Evolutionary conservation across 1,140 invertebrate species (phyloP).

Genomic region (Pomacea maculata): DNA sequence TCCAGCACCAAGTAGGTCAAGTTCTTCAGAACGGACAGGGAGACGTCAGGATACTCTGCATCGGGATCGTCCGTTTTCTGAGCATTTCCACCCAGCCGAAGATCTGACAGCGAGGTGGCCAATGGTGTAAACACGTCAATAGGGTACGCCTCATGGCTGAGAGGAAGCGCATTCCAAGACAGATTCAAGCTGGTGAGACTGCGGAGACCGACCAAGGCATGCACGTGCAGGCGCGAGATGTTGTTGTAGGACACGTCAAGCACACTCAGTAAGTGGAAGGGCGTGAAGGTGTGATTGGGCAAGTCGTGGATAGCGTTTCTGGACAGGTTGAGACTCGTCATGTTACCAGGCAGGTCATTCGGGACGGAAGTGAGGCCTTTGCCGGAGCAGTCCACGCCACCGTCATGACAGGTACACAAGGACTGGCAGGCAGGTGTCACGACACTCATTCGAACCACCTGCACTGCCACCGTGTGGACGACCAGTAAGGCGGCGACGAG

Average conservation of each 20-base stretch:
- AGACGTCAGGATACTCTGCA: background rate
- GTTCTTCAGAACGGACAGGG: background rate
- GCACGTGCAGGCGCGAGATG: background rate
- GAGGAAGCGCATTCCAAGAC: background rate
- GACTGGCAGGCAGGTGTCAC: background rate
- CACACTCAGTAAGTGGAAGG: background rate
- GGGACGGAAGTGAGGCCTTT: background rate
- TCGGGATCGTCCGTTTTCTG: background rate
- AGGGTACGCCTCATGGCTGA: background rate
- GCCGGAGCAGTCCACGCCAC: background rate
- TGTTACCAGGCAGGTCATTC: background rate
- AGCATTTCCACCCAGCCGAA: background rate
- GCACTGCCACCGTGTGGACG: background rate
- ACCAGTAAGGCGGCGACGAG: background rate
- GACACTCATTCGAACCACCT: background rate
- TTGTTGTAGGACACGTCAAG: slow-evolving; percentile 13
- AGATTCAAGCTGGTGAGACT: background rate
- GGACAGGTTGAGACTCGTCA: background rate
- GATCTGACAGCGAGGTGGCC: background rate
- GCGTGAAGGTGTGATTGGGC: background rate
- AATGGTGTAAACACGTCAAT: background rate
- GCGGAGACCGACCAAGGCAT: background rate
- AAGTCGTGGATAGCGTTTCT: background rate
- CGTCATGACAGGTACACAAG: background rate
- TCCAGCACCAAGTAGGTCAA: slow-evolving; percentile 1